phyloP scores from a whole-genome alignment of 2,797 vertebrate genomes.

The Takifugu rubripes region DNA sequence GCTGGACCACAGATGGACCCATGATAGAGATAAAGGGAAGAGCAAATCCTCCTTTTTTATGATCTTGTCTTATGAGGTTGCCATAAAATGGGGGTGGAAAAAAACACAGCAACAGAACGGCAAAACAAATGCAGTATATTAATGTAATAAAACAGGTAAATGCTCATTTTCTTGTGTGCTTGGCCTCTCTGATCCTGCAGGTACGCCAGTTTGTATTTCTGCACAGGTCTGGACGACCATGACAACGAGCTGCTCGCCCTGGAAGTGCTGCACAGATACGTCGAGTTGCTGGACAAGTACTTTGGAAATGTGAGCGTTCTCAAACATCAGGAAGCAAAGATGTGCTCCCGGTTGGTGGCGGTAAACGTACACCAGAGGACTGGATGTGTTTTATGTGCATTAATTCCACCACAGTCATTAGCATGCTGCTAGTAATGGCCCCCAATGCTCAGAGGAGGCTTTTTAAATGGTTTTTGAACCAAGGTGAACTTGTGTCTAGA shows the following conservation, averaged over 20 bases:
- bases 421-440: neutral
- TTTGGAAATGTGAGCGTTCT: conserved; percentile 87
- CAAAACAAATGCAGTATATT: neutral
- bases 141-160: neutral
- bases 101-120: too few relatives aligned
- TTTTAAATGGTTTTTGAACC: neutral
- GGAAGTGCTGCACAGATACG: conserved; percentile 90
- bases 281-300: conserved; percentile 93
- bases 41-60: too few relatives aligned
- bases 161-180: neutral
- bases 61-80: too few relatives aligned
- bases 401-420: neutral
- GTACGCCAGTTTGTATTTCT: conserved; percentile 96
- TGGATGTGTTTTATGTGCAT: neutral
- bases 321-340: neutral
- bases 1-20: too few relatives aligned
- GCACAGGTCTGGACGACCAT: conserved; percentile 83
- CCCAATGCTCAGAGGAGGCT: neutral
- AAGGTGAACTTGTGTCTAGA: neutral
- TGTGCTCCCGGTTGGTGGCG: neutral
- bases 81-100: too few relatives aligned
- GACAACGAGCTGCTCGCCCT: conserved; percentile 93
- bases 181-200: conserved; percentile 57
- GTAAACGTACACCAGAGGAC: neutral
- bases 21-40: too few relatives aligned